Evolutionary conservation across 1,140 invertebrate species (phyloP).

Genomic region (Philotrypesis tridentata): DNA sequence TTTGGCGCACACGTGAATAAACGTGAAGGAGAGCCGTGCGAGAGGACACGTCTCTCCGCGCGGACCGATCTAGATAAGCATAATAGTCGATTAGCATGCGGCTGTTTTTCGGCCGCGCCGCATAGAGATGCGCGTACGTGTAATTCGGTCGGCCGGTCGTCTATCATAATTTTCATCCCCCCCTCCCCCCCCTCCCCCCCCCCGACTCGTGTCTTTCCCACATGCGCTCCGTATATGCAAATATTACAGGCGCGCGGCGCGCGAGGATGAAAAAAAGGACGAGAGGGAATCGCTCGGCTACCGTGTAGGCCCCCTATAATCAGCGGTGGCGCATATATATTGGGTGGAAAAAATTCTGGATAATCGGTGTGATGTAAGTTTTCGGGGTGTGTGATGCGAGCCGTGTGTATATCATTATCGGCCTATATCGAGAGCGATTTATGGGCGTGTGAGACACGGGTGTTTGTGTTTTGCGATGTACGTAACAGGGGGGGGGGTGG

Average conservation of each 20-base stretch:
- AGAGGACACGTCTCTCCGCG: constrained; percentile 12
- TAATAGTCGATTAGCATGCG: constrained; percentile 27
- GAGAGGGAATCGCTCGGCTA: not conserved
- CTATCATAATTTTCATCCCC: constrained; percentile 39
- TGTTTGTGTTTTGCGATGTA: no score
- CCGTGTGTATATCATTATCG: no score
- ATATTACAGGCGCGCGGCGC: not conserved
- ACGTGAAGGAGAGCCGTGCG: not conserved
- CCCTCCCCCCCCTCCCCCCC: constrained; percentile 4
- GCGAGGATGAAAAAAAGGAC: constrained; percentile 13
- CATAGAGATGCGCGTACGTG: constrained; percentile 24
- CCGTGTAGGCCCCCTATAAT: not conserved
- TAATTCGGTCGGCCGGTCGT: constrained; percentile 31
- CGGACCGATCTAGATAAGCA: constrained; percentile 33
- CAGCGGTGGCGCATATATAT: no score
- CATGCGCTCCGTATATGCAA: constrained; percentile 22
- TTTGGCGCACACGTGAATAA: not conserved
- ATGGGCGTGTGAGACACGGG: no score
- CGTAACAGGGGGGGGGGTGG: no score
- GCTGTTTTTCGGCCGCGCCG: constrained; percentile 28
- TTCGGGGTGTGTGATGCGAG: no score
- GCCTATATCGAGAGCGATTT: no score
- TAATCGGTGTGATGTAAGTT: no score
- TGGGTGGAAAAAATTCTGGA: no score
- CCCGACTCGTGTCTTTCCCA: no score